Evolutionary conservation across 1,140 invertebrate genomes (phyloP).

Genomic region (Babylonia areolata): DNA sequence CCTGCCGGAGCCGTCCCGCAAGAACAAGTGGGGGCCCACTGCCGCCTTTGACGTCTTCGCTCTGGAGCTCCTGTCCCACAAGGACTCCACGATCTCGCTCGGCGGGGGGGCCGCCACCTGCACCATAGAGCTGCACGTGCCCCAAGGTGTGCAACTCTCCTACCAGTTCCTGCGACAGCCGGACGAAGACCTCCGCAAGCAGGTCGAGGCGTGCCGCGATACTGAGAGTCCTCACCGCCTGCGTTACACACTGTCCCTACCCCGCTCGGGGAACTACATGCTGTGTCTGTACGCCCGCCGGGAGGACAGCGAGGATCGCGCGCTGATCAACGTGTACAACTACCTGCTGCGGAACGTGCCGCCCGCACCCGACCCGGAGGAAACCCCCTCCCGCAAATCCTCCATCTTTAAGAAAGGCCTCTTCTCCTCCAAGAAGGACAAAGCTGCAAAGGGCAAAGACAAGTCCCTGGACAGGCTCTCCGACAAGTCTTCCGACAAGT

Average conservation of each 20-base stretch:
- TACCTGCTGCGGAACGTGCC: slow-evolving; percentile 67
- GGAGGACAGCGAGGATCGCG: slow-evolving; percentile 57
- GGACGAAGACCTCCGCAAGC: slow-evolving; percentile 70
- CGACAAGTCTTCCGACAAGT: slow-evolving; percentile 47
- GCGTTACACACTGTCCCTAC: slow-evolving; percentile 62
- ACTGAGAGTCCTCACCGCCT: slow-evolving; percentile 52
- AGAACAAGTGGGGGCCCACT: slow-evolving; percentile 65
- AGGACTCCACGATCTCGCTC: slow-evolving; percentile 67
- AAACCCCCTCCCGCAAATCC: slow-evolving; percentile 41
- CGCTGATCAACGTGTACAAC: slow-evolving; percentile 70
- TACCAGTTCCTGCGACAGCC: slow-evolving; percentile 72
- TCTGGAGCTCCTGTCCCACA: slow-evolving; percentile 66
- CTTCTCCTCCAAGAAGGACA: slow-evolving; percentile 49
- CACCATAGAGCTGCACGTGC: slow-evolving; percentile 65
- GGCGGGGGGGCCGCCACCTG: slow-evolving; percentile 52
- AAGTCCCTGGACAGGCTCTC: slow-evolving; percentile 56
- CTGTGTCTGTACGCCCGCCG: slow-evolving; percentile 69
- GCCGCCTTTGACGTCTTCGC: slow-evolving; percentile 66
- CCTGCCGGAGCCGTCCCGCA: slow-evolving; percentile 33
- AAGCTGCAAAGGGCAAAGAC: slow-evolving; percentile 54
- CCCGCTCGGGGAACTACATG: slow-evolving; percentile 71
- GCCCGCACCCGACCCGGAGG: slow-evolving; percentile 16
- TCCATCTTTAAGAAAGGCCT: slow-evolving; percentile 59
- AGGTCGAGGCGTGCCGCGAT: slow-evolving; percentile 56
- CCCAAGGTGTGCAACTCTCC: slow-evolving; percentile 62